These are phyloP conservation scores for Macrotis lagotis DNA, from an alignment of 2,113 vertebrate genomes.

Conservation along the genomic window DNA sequence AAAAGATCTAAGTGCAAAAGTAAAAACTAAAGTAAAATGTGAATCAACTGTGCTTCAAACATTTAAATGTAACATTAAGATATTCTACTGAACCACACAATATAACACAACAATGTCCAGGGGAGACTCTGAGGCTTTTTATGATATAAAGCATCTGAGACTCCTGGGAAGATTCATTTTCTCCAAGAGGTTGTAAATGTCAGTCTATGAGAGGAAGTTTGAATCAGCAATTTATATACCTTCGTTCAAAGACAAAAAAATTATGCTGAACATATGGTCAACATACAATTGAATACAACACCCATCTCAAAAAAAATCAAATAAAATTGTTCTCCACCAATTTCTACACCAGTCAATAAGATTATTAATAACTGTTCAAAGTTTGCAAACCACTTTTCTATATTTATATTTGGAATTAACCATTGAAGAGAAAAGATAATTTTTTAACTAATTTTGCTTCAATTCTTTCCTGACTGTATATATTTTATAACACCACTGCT, in stretches of 20 bases:
- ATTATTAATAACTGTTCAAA: not conserved
- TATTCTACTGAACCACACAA: not conserved
- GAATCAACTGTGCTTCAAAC: not conserved
- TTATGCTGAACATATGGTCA: not conserved
- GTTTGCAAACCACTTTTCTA: not conserved
- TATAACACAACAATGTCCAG: not conserved
- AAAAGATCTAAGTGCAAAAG: conserved; percentile 6
- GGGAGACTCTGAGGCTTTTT: not conserved
- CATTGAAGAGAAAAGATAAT: not conserved
- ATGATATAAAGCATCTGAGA: not conserved
- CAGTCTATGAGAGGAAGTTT: not conserved
- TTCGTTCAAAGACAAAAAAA: conserved; percentile 27
- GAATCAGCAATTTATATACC: not conserved
- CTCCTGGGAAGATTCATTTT: not conserved
- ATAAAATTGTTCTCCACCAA: not conserved
- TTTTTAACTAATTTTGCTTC: not conserved
- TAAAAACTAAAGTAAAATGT: conserved; percentile 13
- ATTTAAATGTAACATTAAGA: not conserved
- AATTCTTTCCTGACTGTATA: not conserved
- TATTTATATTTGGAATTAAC: not conserved
- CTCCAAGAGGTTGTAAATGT: not conserved
- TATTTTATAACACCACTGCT: not conserved
- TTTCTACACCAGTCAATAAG: not conserved
- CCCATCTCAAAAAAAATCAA: not conserved
- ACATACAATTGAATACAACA: not conserved